These are phyloP conservation scores for Cloeon dipterum DNA, from an alignment of 2,888 invertebrate species.

Conservation along the genomic window DNA sequence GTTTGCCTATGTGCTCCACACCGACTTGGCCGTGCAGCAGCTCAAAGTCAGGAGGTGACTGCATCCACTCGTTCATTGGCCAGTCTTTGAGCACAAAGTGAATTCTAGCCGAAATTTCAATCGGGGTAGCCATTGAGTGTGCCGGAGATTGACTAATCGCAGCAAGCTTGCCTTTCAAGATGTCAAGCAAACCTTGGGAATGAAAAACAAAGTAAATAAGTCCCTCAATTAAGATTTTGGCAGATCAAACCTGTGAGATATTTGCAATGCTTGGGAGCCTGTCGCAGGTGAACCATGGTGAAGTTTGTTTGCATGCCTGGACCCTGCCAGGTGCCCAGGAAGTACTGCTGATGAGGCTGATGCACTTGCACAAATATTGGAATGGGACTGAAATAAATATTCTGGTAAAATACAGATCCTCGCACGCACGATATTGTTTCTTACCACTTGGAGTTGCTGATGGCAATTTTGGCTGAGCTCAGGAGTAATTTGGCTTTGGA, in stretches of 20 bases:
- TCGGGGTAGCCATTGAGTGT: conserved; percentile 22
- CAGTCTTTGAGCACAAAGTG: conserved; percentile 44
- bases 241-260: conserved; percentile 51
- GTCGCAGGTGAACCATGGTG: conserved; percentile 69
- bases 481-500: conserved; percentile 52
- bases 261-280: conserved; percentile 54
- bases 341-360: conserved; percentile 58
- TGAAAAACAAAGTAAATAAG: not conserved
- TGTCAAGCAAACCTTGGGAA: conserved; percentile 36
- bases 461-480: conserved; percentile 62
- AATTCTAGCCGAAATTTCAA: conserved; percentile 47
- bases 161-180: conserved; percentile 77
- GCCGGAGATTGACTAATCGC: conserved; percentile 19
- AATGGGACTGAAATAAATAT: conserved; percentile 28
- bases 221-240: not conserved
- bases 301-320: conserved; percentile 58
- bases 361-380: conserved; percentile 75
- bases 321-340: conserved; percentile 56
- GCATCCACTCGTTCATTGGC: conserved; percentile 32
- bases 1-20: conserved; percentile 23
- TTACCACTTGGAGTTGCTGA: conserved; percentile 55
- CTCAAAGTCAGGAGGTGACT: conserved; percentile 29
- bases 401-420: conserved; percentile 6
- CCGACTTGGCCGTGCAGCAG: conserved; percentile 29
- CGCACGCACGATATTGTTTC: too few species aligned